Evolutionary conservation across 2,888 invertebrate genomes (phyloP).

Genomic region (Stomorhina lunata): DNA sequence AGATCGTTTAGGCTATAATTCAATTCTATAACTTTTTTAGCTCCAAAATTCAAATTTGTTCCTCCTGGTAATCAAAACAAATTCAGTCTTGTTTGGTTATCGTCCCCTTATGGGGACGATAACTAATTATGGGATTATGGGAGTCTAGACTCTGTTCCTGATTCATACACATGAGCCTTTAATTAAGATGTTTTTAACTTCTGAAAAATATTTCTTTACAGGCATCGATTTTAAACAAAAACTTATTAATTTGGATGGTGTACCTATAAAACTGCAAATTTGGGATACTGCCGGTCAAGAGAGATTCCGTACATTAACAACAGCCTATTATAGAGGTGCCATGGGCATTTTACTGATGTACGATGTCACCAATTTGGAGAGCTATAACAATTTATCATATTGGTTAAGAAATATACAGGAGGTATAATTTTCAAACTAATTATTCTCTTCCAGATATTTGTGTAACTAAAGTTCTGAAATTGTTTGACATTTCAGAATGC

Average conservation of each 20-base stretch:
- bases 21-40: too few species aligned
- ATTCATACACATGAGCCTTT: too few species aligned
- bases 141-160: too few species aligned
- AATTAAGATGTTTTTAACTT: constrained; percentile 27
- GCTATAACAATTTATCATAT: constrained; percentile 94
- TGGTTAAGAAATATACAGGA: constrained; percentile 95
- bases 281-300: constrained; percentile 92
- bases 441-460: not conserved
- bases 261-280: constrained; percentile 85
- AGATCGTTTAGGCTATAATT: too few species aligned
- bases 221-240: constrained; percentile 95
- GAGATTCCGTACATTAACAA: constrained; percentile 87
- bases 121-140: too few species aligned
- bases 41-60: too few species aligned
- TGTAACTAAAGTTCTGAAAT: constrained; percentile 10
- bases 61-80: too few species aligned
- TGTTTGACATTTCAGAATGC: constrained; percentile 84
- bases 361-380: constrained; percentile 92
- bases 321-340: constrained; percentile 93
- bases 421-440: constrained; percentile 81
- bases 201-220: too few species aligned
- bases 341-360: constrained; percentile 96
- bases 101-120: too few species aligned
- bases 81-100: too few species aligned
- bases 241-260: constrained; percentile 91